Evolutionary conservation across 2,888 invertebrate genomes (phyloP), one percentile per base, ranked within the genome.

Genomic region (Phyllotreta striolata): DNA sequence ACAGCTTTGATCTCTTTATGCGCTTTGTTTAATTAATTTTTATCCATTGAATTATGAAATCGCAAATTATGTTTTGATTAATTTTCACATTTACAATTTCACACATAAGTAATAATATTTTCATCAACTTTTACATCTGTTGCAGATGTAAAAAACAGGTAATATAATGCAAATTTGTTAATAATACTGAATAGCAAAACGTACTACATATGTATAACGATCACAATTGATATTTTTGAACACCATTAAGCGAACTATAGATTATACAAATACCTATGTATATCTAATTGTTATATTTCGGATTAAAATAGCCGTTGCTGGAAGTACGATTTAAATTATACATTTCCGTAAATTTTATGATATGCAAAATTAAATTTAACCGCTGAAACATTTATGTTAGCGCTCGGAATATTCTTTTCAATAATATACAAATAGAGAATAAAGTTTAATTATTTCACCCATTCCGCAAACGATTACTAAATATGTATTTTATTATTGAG

Each of bases 81-180:
- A n/a, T n/a, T n/a, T n/a, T n/a, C n/a, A n/a, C n/a, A n/a, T n/a
- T n/a, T n/a, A n/a, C n/a, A n/a, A n/a, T n/a, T n/a, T n/a, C n/a
- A n/a, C n/a, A n/a, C n/a, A n/a, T n/a, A n/a, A n/a, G n/a, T n/a
- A n/a, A n/a, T n/a, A n/a, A n/a, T n/a, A n/a, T n/a, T n/a, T n/a
- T n/a, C n/a, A n/a, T n/a, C n/a, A n/a, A n/a, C n/a, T n/a, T n/a
- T n/a, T n/a, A n/a, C n/a, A n/a, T n/a, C n/a, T n/a, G n/a, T n/a
- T n/a, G n/a, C n/a, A 24, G 24, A 24, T 24, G 24, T 24, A 24
- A 24, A 51, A 51, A 51, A 37, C 4, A 51, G 10, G 10, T 51
- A 51, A 49, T 49, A 35, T 34, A 49, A 49, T 49, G 49, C 34
- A 49, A 49, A 51, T 51, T 24, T 51, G 51, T n/a, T 6, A 51